Base-by-base conservation (phyloP, 2,888 invertebrate species). In the Chaetoderma sp. region DNA sequence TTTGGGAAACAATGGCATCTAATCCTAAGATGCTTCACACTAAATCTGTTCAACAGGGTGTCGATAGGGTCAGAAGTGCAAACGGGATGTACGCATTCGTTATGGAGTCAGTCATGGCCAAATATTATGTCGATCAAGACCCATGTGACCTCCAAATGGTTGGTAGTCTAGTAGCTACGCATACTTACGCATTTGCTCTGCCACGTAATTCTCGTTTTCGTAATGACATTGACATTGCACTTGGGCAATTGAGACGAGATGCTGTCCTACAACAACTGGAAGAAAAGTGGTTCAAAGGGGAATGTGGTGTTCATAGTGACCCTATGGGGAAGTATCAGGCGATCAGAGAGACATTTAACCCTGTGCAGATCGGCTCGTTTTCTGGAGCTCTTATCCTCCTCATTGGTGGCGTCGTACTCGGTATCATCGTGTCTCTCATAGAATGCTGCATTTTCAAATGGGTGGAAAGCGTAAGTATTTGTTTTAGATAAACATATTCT, bases 91-190 rank as follows among this genome's bases (percentile, higher is more conserved):
- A 71, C 47, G 81, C 78, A 28, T 68, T 80, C 23, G 72, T 83
- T 56, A 72, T 79, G 54, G 82, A 83, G 60, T 76, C 78, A 0
- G 59, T 72, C 18, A 76, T 77, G 70, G 79, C 79, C 0, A 78
- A 75, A 50, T 80, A 75, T 66, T 65, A 67, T 25, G 61, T 72
- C 1, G 70, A 73, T 33, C 72, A 73, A 47, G 50, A 60, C 13
- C 78, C 80, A 0, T 83, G 83, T 61, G 74, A 80, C 45, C 68
- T 82, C 13, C 77, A 75, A 30, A 68, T 74, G 66, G 71, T 80
- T 8, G 72, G 70, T 21, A 32, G 16, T 10, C 55, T 71, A 13
- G 64, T 67, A n/a, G 60, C 68, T 5, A 70, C 58, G 10, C 66
- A 74, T 30, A 70, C 75, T n/a, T 68, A 69, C 49, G 71, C 76